Base-by-base conservation (phyloP, 2,113 vertebrate genomes). In the Sterrhoptilus dennistouni region DNA sequence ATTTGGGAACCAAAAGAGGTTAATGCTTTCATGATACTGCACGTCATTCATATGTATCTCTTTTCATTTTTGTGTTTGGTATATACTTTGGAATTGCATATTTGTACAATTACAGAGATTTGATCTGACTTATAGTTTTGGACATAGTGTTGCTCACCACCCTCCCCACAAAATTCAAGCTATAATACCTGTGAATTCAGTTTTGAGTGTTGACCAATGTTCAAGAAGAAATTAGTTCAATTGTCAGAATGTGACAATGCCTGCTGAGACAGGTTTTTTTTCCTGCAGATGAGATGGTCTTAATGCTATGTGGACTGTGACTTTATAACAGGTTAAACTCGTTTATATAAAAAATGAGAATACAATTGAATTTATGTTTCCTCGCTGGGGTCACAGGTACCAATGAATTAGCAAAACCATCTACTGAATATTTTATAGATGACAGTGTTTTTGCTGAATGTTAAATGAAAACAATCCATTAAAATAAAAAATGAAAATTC, bases 391-490 rank as follows among this genome's bases (percentile, higher is more conserved):
- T 90, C 85, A 92, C 63, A 83, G 61, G 72, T 88, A 93, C 70
- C 54, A 79, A 91, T 24, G 60, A 95, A 96, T 94, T 87, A 87
- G 82, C 78, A 92, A 89, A 85, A 50, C 42, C 54, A 66, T 75
- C 69, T 76, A 63, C 38, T 79, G 56, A 79, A 87, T 74, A 88
- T 94, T 96, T 94, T 61, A 95, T 84, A 63, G 72, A 81, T 76
- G 57, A 50, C 75, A 69, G 47, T 83, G 70, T 35, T 96, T 97
- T 92, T 96, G 70, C 96, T 96, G 97, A 96, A 96, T 97, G 88
- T 96, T 97, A 97, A 95, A 95, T 97, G 88, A 97, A 97, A 98
- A 95, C 63, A 90, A 97, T 97, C 89, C 96, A 89, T 97, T 97
- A 92, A 96, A 96, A 92, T 95, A 95, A 94, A 97, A 96, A 97